These are phyloP conservation scores for Troglohyphantes excavatus DNA, from an alignment of 2,888 invertebrate species.

Conservation along the genomic window DNA sequence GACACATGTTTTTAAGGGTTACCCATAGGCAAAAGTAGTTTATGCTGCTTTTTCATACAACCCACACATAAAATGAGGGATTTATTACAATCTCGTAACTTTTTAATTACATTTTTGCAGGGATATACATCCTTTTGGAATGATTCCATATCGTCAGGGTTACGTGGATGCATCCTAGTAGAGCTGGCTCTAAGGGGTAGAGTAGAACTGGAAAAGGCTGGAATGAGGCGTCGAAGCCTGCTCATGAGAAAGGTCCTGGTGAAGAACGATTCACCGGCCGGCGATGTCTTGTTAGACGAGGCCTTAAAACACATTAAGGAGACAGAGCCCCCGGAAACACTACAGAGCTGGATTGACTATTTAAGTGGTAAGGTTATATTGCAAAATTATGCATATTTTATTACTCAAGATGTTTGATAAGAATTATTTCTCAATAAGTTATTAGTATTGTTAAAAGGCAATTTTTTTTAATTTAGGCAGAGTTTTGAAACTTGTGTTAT, in stretches of 20 bases:
- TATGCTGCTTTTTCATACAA: no score
- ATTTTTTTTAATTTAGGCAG: no score
- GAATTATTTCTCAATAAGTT: no score
- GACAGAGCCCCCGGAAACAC: constrained; percentile 97
- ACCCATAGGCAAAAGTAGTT: no score
- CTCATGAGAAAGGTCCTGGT: constrained; percentile 85
- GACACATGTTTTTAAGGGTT: no score
- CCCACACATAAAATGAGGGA: no score
- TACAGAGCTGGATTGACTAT: constrained; percentile 99
- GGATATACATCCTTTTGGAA: constrained; percentile 99
- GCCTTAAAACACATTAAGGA: constrained; percentile 99
- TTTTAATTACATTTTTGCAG: constrained; percentile 83
- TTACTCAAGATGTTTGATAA: no score
- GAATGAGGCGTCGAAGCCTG: constrained; percentile 96
- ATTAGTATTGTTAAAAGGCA: no score
- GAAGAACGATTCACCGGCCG: constrained; percentile 95
- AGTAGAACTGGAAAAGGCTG: constrained; percentile 97
- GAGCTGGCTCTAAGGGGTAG: constrained; percentile 97
- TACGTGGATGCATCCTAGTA: constrained; percentile 98
- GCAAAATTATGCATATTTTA: no score
- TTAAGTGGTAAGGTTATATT: constrained; percentile 89
- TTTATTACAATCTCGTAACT: no score
- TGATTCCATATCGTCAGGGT: constrained; percentile 99
- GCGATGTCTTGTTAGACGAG: constrained; percentile 94
- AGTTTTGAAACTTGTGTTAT: no score